Evolutionary conservation across 2,113 vertebrate genomes (phyloP).

Genomic region (Nycticebus coucang): DNA sequence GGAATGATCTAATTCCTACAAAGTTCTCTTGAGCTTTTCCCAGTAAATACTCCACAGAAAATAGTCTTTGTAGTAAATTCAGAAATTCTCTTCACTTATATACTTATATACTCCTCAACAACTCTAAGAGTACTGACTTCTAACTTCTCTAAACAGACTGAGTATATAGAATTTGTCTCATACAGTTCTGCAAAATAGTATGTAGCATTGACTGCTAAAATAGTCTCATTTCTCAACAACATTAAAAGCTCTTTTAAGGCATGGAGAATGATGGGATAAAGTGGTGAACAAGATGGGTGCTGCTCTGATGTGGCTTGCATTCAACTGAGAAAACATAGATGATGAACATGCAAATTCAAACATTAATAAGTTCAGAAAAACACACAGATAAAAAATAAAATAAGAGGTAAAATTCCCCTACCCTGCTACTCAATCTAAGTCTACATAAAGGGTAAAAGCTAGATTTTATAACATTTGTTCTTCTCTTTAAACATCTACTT

Average conservation of each 20-base stretch:
- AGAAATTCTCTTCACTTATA: not conserved
- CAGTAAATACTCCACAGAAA: not conserved
- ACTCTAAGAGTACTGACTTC: not conserved
- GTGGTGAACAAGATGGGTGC: not conserved
- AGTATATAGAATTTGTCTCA: not conserved
- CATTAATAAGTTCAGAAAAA: not conserved
- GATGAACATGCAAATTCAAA: not conserved
- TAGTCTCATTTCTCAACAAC: not conserved
- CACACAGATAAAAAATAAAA: not conserved
- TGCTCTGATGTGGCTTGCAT: not conserved
- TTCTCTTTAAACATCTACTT: not conserved
- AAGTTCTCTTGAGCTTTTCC: not conserved
- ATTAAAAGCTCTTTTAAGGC: not conserved
- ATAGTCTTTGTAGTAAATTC: not conserved
- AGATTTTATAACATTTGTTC: not conserved
- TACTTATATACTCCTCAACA: not conserved
- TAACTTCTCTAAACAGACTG: not conserved
- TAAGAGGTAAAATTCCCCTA: not conserved
- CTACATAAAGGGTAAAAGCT: not conserved
- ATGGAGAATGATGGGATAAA: not conserved
- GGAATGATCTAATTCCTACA: not conserved
- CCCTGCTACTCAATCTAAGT: not conserved
- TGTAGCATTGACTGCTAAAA: not conserved
- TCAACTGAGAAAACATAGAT: not conserved
- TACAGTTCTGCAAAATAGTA: not conserved